These are phyloP conservation scores for Trichonephila inaurata DNA, from an alignment of 1,140 invertebrate genomes.

Conservation along the genomic window DNA sequence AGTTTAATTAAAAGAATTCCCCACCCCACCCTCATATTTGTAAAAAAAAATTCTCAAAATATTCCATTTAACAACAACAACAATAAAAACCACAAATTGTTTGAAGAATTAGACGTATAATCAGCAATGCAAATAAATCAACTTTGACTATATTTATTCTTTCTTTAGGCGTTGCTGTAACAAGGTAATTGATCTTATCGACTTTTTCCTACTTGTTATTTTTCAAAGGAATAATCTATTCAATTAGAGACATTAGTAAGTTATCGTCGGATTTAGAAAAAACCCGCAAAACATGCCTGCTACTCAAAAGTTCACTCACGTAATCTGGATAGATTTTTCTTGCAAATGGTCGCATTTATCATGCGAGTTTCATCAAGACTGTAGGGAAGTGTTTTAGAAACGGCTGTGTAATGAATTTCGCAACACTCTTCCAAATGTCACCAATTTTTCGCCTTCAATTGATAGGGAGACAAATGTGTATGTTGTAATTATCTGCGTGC, in stretches of 20 bases:
- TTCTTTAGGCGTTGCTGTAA: background rate
- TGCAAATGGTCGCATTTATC: conserved; percentile 40
- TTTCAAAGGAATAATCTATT: conserved; percentile 18
- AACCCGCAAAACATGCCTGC: background rate
- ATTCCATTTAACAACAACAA: background rate
- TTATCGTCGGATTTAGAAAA: conserved; percentile 22
- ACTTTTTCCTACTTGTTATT: conserved; percentile 1
- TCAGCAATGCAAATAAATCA: background rate
- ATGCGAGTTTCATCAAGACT: conserved; percentile 39
- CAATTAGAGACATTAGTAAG: conserved; percentile 34
- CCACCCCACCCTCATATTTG: no score
- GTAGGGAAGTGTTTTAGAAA: background rate
- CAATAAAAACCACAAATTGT: background rate
- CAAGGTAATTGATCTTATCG: conserved; percentile 52
- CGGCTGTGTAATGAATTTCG: conserved; percentile 5
- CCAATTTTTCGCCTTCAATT: background rate
- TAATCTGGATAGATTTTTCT: conserved; percentile 7
- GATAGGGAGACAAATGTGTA: conserved; percentile 12
- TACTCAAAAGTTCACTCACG: conserved; percentile 35
- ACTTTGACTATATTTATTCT: background rate
- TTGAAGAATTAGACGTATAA: background rate
- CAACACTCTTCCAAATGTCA: conserved; percentile 23
- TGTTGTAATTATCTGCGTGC: background rate
- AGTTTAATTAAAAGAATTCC: no score
- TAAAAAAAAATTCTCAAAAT: no score